These are phyloP conservation scores for Invenusta paracnida DNA, from an alignment of 2,888 invertebrate genomes.

Conservation along the genomic window DNA sequence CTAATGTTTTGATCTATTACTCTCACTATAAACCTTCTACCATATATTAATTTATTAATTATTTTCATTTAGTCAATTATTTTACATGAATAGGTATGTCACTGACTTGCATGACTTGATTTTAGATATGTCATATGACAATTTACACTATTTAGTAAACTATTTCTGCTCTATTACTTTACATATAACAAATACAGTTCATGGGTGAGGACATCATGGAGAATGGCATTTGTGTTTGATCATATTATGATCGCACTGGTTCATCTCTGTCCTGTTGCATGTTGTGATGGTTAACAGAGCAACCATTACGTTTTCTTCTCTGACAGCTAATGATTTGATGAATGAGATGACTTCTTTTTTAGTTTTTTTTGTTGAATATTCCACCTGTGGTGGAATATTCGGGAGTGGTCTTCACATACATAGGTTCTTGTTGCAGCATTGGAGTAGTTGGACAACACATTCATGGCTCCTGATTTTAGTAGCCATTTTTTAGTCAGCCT, in stretches of 20 bases:
- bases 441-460: neutral
- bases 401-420: slow-evolving; percentile 49
- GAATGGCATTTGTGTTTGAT: slow-evolving; percentile 45
- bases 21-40: no score
- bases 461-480: neutral
- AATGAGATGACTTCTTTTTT: slow-evolving; percentile 44
- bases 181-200: no score
- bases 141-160: no score
- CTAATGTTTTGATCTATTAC: no score
- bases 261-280: slow-evolving; percentile 48
- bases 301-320: slow-evolving; percentile 48
- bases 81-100: no score
- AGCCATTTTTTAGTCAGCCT: slow-evolving; percentile 1
- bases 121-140: no score
- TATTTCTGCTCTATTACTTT: no score
- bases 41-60: no score
- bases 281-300: slow-evolving; percentile 45
- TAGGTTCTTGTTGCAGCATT: neutral
- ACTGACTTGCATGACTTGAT: no score
- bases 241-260: slow-evolving; percentile 45
- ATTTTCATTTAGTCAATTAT: no score
- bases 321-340: slow-evolving; percentile 46
- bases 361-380: slow-evolving; percentile 35
- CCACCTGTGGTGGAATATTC: slow-evolving; percentile 45
- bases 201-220: slow-evolving; percentile 36